Evolutionary conservation across 30 jellyfish, hydroid and myxozoan genomes (phyloP).

Genomic region (Aurelia aurita complex sp. Pacific): DNA sequence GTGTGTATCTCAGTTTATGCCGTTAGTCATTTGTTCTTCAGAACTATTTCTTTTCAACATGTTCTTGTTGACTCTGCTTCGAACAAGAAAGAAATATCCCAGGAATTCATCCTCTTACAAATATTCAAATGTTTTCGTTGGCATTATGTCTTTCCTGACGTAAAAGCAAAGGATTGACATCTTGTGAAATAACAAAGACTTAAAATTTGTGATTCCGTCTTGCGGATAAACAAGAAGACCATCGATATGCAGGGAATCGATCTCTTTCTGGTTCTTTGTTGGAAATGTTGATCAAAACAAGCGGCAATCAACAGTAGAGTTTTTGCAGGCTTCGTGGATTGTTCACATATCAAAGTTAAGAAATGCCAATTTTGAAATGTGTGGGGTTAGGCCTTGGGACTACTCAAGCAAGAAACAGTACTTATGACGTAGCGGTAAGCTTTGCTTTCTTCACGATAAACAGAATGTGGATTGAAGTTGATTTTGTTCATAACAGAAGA

Average conservation of each 20-base stretch:
- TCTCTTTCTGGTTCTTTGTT: too few species aligned
- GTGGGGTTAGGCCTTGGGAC: conserved; percentile 1
- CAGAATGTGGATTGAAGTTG: too few species aligned
- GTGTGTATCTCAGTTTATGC: too few species aligned
- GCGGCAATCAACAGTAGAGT: too few species aligned
- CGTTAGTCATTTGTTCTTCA: too few species aligned
- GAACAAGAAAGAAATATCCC: not conserved
- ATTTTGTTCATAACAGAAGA: too few species aligned
- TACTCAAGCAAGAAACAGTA: not conserved
- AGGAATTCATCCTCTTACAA: not conserved
- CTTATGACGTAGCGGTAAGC: not conserved
- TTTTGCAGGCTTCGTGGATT: too few species aligned
- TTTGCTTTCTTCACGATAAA: not conserved
- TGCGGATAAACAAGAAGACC: not conserved
- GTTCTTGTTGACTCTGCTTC: too few species aligned
- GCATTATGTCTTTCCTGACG: not conserved
- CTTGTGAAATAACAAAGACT: not conserved
- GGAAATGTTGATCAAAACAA: too few species aligned
- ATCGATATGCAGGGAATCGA: too few species aligned
- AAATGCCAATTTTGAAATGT: conserved; percentile 18
- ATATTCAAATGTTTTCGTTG: not conserved
- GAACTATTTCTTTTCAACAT: too few species aligned
- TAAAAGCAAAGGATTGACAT: not conserved
- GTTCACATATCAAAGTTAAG: not conserved
- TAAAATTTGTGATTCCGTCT: not conserved